Conservation (phyloP, 2,113 vertebrate species). For the Sander lucioperca region DNA sequence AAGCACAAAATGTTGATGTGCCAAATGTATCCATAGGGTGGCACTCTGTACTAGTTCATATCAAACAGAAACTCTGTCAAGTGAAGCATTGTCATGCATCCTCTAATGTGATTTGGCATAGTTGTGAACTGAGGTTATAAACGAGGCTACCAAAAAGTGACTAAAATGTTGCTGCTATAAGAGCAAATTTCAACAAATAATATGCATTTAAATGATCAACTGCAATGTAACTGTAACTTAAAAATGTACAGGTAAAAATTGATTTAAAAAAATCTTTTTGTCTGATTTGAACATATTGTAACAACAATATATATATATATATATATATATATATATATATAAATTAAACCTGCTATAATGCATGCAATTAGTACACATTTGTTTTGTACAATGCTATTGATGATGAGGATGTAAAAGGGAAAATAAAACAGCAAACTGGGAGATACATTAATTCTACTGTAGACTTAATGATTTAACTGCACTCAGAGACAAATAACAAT, state of each 20-base stretch:
- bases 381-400: not conserved
- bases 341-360: not conserved
- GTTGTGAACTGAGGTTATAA: not conserved
- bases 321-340: no score
- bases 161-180: not conserved
- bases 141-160: not conserved
- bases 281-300: not conserved
- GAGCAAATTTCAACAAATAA: not conserved
- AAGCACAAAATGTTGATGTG: slow-evolving; percentile 13
- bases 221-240: not conserved
- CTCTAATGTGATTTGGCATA: not conserved
- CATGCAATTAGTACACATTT: not conserved
- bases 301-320: not conserved
- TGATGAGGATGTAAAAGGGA: slow-evolving; percentile 6
- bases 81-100: not conserved
- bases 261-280: not conserved
- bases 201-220: not conserved
- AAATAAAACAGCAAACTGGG: slow-evolving; percentile 25
- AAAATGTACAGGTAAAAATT: not conserved
- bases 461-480: slow-evolving; percentile 48
- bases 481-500: slow-evolving; percentile 63
- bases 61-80: not conserved
- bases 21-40: slow-evolving; percentile 55
- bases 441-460: slow-evolving; percentile 32
- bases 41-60: slow-evolving; percentile 46